A percentile compares a stretch with the other conserved stretches of the same genome.
These are phyloP conservation scores for Chanos chanos DNA, from an alignment of 2,797 vertebrate genomes.

Conservation along the genomic window DNA sequence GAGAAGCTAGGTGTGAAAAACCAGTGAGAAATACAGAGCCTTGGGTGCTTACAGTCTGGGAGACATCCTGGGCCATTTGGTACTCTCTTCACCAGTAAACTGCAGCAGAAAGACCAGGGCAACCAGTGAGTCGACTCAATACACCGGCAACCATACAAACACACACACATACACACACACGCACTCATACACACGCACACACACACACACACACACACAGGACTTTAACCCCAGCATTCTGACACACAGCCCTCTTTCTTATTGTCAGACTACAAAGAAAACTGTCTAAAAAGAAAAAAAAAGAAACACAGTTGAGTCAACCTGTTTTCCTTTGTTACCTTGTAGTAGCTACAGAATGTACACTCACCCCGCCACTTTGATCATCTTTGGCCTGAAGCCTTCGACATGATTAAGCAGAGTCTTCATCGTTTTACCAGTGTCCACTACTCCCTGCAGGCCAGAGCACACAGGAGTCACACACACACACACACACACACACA, in stretches of 20 bases:
- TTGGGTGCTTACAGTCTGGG: constrained; percentile 83
- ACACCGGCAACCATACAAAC: no score
- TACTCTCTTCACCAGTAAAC: constrained; percentile 89
- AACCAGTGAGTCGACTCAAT: no score
- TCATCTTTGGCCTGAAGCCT: constrained; percentile 85
- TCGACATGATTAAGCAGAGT: constrained; percentile 80
- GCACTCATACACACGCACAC: neutral
- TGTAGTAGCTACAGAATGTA: constrained; percentile 7
- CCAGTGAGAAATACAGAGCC: constrained; percentile 12
- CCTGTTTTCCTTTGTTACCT: no score
- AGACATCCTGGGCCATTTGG: constrained; percentile 70
- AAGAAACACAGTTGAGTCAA: no score
- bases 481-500: constrained; percentile 6
- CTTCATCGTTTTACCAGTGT: constrained; percentile 87
- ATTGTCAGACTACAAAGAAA: no score
- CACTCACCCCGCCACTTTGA: constrained; percentile 90
- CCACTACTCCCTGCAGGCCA: constrained; percentile 81
- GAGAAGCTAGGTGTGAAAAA: constrained; percentile 36
- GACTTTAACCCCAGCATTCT: no score
- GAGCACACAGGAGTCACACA: neutral
- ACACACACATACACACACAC: neutral
- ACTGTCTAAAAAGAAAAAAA: no score
- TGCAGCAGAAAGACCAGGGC: constrained; percentile 46
- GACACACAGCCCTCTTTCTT: no score
- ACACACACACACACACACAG: constrained; percentile 4